Percentiles rank a stretch among this genome's conserved stretches.
These are phyloP conservation scores for Plumapathes pennacea DNA, from an alignment of 92 coral and sea anemone species.

Conservation along the genomic window DNA sequence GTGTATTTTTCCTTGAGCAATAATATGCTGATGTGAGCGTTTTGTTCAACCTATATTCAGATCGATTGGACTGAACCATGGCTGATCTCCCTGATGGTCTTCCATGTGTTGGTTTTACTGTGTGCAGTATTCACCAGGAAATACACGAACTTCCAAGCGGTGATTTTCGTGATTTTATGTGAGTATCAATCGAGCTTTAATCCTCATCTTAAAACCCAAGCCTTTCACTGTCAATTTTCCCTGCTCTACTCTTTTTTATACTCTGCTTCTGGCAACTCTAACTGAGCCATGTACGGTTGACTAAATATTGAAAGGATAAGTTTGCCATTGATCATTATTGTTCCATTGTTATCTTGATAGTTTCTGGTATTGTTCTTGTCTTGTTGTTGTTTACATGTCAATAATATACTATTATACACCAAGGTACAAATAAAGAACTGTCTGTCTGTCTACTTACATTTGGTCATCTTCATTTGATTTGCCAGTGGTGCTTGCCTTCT, in stretches of 20 bases:
- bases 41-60: slow-evolving; percentile 15
- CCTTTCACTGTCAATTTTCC: background rate
- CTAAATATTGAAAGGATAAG: no score
- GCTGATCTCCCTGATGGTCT: slow-evolving; percentile 59
- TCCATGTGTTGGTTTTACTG: slow-evolving; percentile 65
- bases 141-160: slow-evolving; percentile 67
- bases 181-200: slow-evolving; percentile 25
- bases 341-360: no score
- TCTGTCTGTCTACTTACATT: background rate
- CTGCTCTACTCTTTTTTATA: background rate
- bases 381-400: background rate
- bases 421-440: no score
- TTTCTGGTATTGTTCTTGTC: background rate
- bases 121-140: slow-evolving; percentile 34
- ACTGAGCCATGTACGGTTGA: background rate
- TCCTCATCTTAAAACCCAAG: background rate
- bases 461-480: background rate
- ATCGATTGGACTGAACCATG: slow-evolving; percentile 90
- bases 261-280: background rate
- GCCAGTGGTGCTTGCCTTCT: slow-evolving; percentile 66
- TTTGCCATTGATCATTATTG: no score
- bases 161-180: slow-evolving; percentile 75
- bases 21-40: background rate
- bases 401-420: background rate
- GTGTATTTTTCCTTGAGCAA: background rate